A percentile compares a stretch with the other conserved stretches of the same genome.
phyloP scores from a whole-genome alignment of 2,888 invertebrate species.

The Cataglyphis albicans region DNA sequence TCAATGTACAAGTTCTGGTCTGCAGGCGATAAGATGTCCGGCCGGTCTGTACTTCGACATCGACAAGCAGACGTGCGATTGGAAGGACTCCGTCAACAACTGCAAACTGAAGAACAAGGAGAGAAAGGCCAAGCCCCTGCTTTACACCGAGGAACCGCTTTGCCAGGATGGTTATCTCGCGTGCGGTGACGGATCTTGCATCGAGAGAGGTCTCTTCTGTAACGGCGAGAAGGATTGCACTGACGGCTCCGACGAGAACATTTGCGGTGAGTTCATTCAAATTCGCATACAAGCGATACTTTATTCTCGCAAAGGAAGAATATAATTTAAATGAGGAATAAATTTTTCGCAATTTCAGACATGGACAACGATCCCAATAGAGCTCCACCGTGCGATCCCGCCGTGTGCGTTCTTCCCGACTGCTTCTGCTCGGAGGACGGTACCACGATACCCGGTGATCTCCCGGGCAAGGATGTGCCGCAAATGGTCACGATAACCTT shows the following conservation, averaged over 20 bases:
- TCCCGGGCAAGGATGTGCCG: conserved; percentile 94
- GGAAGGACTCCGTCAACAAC: conserved; percentile 97
- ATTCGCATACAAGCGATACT: not conserved
- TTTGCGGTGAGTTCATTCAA: conserved; percentile 91
- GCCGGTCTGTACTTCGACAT: conserved; percentile 97
- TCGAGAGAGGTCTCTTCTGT: conserved; percentile 96
- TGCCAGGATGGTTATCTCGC: conserved; percentile 95
- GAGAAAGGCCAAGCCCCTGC: conserved; percentile 93
- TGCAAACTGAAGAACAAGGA: conserved; percentile 96
- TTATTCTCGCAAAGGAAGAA: not conserved
- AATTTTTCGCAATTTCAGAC: conserved; percentile 87
- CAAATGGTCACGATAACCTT: conserved; percentile 98
- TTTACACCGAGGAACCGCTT: conserved; percentile 95
- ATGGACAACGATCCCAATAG: conserved; percentile 97
- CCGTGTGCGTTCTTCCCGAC: conserved; percentile 95
- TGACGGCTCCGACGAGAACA: conserved; percentile 96
- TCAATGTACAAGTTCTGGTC: conserved; percentile 97
- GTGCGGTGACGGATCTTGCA: conserved; percentile 94
- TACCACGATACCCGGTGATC: conserved; percentile 94
- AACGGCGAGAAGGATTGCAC: conserved; percentile 96
- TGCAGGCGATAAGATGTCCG: conserved; percentile 97
- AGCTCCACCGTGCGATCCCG: conserved; percentile 95
- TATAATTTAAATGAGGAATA: not conserved
- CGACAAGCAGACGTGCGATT: conserved; percentile 97
- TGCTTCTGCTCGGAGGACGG: conserved; percentile 98